Evolutionary conservation across 2,888 invertebrate genomes (phyloP).

Genomic region (Drosophila mettleri): DNA sequence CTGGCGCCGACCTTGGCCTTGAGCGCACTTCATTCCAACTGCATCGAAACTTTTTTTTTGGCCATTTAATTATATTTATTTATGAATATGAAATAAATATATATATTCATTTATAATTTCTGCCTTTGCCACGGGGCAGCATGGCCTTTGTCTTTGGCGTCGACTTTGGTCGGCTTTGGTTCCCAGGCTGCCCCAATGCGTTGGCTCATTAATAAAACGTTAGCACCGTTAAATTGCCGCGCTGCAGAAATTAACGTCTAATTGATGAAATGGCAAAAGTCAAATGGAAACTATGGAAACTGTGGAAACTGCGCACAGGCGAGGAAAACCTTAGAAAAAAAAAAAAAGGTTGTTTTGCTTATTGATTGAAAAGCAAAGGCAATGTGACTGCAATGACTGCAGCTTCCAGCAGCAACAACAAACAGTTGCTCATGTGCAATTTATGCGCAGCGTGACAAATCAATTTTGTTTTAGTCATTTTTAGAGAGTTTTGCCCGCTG

Average conservation of each 20-base stretch:
- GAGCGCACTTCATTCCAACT: neutral
- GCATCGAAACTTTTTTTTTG: neutral
- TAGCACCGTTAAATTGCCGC: slow-evolving; percentile 68
- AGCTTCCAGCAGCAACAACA: slow-evolving; percentile 33
- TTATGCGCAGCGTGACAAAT: slow-evolving; percentile 83
- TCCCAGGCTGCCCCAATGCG: slow-evolving; percentile 69
- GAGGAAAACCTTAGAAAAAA: slow-evolving; percentile 9
- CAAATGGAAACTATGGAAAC: slow-evolving; percentile 24
- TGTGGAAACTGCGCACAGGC: slow-evolving; percentile 15
- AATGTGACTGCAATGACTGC: slow-evolving; percentile 57
- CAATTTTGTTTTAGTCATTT: slow-evolving; percentile 69
- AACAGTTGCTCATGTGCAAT: slow-evolving; percentile 77
- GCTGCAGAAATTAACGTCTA: slow-evolving; percentile 74
- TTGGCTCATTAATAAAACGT: slow-evolving; percentile 74
- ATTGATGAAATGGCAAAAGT: slow-evolving; percentile 71
- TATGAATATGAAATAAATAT: neutral
- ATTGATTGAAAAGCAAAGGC: slow-evolving; percentile 69
- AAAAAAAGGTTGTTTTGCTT: slow-evolving; percentile 65
- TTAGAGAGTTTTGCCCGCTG: slow-evolving; percentile 57
- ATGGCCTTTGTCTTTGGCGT: neutral
- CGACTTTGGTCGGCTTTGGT: neutral
- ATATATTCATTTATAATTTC: neutral
- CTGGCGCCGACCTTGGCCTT: slow-evolving; percentile 61
- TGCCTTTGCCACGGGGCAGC: neutral
- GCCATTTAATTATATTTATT: neutral